Conservation (phyloP, 1,140 invertebrate species). For the Parasteatoda tepidariorum region DNA sequence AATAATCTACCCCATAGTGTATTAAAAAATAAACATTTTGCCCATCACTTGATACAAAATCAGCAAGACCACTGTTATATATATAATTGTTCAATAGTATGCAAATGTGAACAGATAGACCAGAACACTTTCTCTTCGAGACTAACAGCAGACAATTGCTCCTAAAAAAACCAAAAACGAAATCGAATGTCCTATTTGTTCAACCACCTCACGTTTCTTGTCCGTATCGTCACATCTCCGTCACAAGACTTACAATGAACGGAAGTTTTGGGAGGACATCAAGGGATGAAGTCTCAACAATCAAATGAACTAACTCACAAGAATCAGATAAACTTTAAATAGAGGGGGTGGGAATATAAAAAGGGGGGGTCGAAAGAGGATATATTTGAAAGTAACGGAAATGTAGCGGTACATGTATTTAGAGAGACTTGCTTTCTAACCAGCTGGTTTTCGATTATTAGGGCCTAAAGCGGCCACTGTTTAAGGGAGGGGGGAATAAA, state of each 20-base stretch:
- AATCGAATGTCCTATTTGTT: not conserved
- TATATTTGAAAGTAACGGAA: slow-evolving; percentile 32
- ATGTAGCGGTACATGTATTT: slow-evolving; percentile 46
- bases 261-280: slow-evolving; percentile 24
- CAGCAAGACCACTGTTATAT: no score
- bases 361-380: not conserved
- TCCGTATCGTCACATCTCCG: no score
- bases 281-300: slow-evolving; percentile 27
- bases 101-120: no score
- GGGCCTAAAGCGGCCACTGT: not conserved
- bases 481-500: not conserved
- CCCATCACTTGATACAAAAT: no score
- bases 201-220: not conserved
- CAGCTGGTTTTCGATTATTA: slow-evolving; percentile 55
- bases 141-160: no score
- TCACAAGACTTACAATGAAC: slow-evolving; percentile 32
- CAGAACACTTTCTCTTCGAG: no score
- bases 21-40: no score
- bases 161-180: no score
- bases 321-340: slow-evolving; percentile 49
- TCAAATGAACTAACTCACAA: slow-evolving; percentile 14
- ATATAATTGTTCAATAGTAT: no score
- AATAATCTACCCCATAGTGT: no score
- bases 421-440: not conserved
- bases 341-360: not conserved